phyloP scores from a whole-genome alignment of 1,140 invertebrate genomes.

The Nasonia giraulti region DNA sequence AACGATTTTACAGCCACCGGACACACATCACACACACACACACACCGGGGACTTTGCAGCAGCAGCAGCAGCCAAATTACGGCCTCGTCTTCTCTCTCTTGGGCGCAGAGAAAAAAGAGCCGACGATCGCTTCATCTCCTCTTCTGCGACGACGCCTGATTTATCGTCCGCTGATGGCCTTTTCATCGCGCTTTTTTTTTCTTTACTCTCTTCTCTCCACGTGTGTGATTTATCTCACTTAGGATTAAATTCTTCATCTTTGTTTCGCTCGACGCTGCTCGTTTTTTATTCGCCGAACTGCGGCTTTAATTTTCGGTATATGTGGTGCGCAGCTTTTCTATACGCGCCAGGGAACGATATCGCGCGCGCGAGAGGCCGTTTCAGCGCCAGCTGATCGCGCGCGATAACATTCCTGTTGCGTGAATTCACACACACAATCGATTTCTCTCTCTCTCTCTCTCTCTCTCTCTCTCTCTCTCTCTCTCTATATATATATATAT shows the following conservation, averaged over 20 bases:
- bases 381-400: not conserved
- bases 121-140: not conserved
- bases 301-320: not conserved
- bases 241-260: slow-evolving; percentile 34
- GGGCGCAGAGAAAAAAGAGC: not conserved
- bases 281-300: slow-evolving; percentile 3
- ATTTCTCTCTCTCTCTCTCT: too few relatives aligned
- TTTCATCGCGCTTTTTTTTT: slow-evolving; percentile 9
- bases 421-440: too few relatives aligned
- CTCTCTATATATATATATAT: too few relatives aligned
- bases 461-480: too few relatives aligned
- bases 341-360: not conserved
- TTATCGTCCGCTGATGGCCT: slow-evolving; percentile 35
- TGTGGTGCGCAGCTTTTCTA: not conserved
- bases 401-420: too few relatives aligned
- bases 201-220: not conserved
- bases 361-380: not conserved
- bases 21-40: not conserved
- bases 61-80: not conserved
- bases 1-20: not conserved
- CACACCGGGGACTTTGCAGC: not conserved
- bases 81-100: not conserved
- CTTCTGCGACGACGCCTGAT: not conserved
- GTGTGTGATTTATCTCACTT: slow-evolving; percentile 39
- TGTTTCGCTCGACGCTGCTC: not conserved